These are phyloP conservation scores for Oscheius sp. DNA, from an alignment of 2,888 invertebrate genomes.

Conservation along the genomic window DNA sequence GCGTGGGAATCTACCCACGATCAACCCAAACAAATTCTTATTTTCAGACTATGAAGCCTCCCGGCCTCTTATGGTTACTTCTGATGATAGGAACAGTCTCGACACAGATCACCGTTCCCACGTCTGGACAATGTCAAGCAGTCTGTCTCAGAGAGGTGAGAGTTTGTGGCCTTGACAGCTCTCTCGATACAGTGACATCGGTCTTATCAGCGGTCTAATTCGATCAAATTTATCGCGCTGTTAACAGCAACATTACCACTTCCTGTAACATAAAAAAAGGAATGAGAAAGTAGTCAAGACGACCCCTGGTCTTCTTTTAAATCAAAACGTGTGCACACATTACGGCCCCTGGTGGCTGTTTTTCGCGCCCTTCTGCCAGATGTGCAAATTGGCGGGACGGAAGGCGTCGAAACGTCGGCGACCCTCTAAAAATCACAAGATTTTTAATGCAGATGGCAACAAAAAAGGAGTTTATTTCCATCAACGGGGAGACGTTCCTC, in stretches of 20 bases:
- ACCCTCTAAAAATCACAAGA: neutral
- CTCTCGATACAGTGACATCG: too few relatives aligned
- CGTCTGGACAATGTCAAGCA: constrained; percentile 39
- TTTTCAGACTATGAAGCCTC: constrained; percentile 28
- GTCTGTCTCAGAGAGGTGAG: constrained; percentile 37
- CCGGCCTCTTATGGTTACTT: constrained; percentile 18
- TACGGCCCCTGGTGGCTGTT: constrained; percentile 21
- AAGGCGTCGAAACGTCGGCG: constrained; percentile 16
- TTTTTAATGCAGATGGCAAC: constrained; percentile 47
- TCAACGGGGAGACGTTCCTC: constrained; percentile 42
- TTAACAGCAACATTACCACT: too few relatives aligned
- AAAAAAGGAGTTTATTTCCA: constrained; percentile 41
- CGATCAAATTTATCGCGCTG: too few relatives aligned
- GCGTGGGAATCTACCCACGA: neutral
- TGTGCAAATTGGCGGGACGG: constrained; percentile 34
- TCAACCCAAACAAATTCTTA: neutral
- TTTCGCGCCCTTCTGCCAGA: constrained; percentile 28
- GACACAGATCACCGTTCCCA: constrained; percentile 30
- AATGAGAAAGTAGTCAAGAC: too few relatives aligned
- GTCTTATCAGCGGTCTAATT: too few relatives aligned
- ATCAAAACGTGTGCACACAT: constrained; percentile 22
- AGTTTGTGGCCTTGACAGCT: too few relatives aligned
- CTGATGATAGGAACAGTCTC: neutral
- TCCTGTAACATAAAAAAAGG: too few relatives aligned
- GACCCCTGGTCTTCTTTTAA: too few relatives aligned